Percentiles rank a stretch among this genome's conserved stretches.
Evolutionary conservation across 2,888 invertebrate species (phyloP).

Genomic region (Lamproptera curius): DNA sequence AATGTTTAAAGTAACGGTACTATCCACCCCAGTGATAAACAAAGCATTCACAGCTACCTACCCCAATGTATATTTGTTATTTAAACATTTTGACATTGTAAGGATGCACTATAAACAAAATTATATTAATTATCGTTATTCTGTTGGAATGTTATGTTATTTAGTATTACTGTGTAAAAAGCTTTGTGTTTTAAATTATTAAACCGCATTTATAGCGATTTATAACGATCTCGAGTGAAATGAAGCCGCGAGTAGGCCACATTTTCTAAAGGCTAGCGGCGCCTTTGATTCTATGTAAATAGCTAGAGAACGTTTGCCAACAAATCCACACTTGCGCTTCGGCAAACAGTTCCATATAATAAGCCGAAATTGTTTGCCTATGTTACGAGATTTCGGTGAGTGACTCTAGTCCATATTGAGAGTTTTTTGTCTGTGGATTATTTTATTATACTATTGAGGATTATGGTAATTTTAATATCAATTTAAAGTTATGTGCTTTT

Average conservation of each 20-base stretch:
- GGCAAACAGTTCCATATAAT: constrained; percentile 38
- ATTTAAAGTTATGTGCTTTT: too few relatives aligned
- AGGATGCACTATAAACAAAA: too few relatives aligned
- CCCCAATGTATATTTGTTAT: constrained; percentile 16
- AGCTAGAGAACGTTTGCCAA: constrained; percentile 37
- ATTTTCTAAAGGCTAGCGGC: constrained; percentile 30
- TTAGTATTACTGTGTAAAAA: background rate
- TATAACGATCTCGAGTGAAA: background rate
- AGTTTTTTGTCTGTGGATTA: background rate
- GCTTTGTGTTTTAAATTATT: background rate
- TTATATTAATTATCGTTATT: too few relatives aligned
- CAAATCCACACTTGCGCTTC: constrained; percentile 40
- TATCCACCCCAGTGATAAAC: constrained; percentile 6
- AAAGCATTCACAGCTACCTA: constrained; percentile 5
- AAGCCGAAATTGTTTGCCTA: constrained; percentile 34
- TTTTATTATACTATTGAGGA: background rate
- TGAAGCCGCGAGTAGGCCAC: background rate
- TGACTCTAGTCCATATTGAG: constrained; percentile 5
- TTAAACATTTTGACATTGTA: constrained; percentile 7
- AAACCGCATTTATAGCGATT: too few relatives aligned
- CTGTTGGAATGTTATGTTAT: too few relatives aligned
- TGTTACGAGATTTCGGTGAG: constrained; percentile 26
- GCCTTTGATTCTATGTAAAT: constrained; percentile 40
- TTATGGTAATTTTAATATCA: background rate
- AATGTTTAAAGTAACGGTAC: constrained; percentile 7